Evolutionary conservation across 2,888 invertebrate species (phyloP).

Genomic region (Toxonevra muliebris): DNA sequence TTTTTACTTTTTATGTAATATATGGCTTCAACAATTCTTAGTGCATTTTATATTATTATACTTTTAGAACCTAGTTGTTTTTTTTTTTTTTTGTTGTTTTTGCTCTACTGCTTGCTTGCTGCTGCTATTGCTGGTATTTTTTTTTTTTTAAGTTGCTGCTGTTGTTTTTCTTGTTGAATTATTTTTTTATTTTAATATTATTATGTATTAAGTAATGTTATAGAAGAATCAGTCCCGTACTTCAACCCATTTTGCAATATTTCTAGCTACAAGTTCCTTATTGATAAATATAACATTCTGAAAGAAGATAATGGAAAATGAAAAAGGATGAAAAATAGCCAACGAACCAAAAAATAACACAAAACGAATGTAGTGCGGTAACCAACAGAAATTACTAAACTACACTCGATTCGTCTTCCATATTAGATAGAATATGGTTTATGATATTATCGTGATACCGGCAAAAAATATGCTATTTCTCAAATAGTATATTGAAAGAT

Average conservation of each 20-base stretch:
- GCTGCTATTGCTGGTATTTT: slow-evolving; percentile 24
- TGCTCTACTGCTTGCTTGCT: slow-evolving; percentile 22
- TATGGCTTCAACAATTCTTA: slow-evolving; percentile 39
- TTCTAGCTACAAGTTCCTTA: slow-evolving; percentile 84
- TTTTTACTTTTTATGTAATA: slow-evolving; percentile 26
- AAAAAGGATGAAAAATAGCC: background rate
- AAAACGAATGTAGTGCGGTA: too few relatives aligned
- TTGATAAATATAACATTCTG: slow-evolving; percentile 86
- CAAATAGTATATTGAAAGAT: too few relatives aligned
- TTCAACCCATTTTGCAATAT: slow-evolving; percentile 79
- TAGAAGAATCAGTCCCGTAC: slow-evolving; percentile 54
- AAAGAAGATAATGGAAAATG: slow-evolving; percentile 51
- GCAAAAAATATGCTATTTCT: too few relatives aligned
- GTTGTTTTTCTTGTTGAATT: slow-evolving; percentile 4
- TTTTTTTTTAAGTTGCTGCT: slow-evolving; percentile 24
- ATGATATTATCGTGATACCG: too few relatives aligned
- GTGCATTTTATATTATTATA: slow-evolving; percentile 32
- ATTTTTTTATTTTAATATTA: too few relatives aligned
- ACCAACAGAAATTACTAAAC: too few relatives aligned
- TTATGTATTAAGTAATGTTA: too few relatives aligned
- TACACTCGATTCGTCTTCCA: too few relatives aligned
- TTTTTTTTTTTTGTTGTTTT: slow-evolving; percentile 24
- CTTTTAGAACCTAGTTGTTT: slow-evolving; percentile 24
- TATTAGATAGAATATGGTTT: too few relatives aligned
- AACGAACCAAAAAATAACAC: too few relatives aligned